A percentile compares a stretch with the other conserved stretches of the same genome.
phyloP scores from a whole-genome alignment of 2,888 invertebrate genomes.

The Perizoma affinitatum region DNA sequence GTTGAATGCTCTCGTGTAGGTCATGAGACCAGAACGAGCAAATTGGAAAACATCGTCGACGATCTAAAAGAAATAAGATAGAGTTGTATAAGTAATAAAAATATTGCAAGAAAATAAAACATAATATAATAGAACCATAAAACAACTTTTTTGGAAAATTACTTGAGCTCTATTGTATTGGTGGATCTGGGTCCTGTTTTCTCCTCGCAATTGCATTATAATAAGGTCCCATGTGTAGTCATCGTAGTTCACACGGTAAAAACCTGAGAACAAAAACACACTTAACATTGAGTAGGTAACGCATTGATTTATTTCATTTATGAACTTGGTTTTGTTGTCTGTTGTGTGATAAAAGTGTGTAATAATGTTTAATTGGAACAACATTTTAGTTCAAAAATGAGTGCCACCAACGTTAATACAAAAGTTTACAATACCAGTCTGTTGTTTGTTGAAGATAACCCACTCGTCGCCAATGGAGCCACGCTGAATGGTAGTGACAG shows the following conservation, averaged over 20 bases:
- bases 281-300: too few species aligned
- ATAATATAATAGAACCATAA: too few species aligned
- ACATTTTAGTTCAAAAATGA: too few species aligned
- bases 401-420: too few species aligned
- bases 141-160: too few species aligned
- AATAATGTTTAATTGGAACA: too few species aligned
- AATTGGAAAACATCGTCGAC: conserved; percentile 92
- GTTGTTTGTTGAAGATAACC: conserved; percentile 85
- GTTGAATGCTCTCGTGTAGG: conserved; percentile 86
- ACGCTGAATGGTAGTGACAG: conserved; percentile 59
- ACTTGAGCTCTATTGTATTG: conserved; percentile 89
- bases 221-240: conserved; percentile 82
- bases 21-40: conserved; percentile 86
- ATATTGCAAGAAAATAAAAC: conserved; percentile 1
- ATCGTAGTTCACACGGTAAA: conserved; percentile 88
- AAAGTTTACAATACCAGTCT: conserved; percentile 72
- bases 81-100: too few species aligned
- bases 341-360: too few species aligned
- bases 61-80: conserved; percentile 60
- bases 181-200: conserved; percentile 74
- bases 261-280: conserved; percentile 55
- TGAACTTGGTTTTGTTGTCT: too few species aligned
- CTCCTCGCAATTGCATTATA: conserved; percentile 64
- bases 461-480: conserved; percentile 72
- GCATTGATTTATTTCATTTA: too few species aligned